Conservation (phyloP, 1,140 invertebrate genomes). For the Leptinotarsa texana region DNA sequence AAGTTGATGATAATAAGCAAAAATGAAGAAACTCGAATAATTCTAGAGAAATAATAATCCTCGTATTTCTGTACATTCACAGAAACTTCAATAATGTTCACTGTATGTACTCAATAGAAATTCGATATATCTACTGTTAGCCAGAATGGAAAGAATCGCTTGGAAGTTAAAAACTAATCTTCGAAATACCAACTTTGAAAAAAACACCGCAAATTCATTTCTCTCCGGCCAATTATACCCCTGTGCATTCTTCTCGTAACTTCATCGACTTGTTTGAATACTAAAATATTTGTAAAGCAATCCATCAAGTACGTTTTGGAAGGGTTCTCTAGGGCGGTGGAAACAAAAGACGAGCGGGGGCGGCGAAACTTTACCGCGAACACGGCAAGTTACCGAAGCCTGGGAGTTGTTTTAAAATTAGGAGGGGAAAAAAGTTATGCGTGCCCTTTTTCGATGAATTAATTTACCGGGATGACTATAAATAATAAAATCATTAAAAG, state of each 20-base stretch:
- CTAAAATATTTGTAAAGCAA: constrained; percentile 51
- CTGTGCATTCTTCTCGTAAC: constrained; percentile 40
- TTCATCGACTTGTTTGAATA: constrained; percentile 49
- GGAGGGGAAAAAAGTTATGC: constrained; percentile 4
- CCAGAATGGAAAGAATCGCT: too few relatives aligned
- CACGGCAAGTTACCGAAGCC: constrained; percentile 10
- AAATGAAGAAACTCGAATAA: too few relatives aligned
- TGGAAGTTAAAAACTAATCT: too few relatives aligned
- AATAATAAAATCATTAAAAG: constrained; percentile 9
- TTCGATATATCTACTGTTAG: too few relatives aligned
- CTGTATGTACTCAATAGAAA: too few relatives aligned
- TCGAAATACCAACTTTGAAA: constrained; percentile 33
- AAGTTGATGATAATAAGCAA: too few relatives aligned
- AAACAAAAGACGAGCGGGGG: constrained; percentile 34
- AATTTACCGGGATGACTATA: constrained; percentile 6
- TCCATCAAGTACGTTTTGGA: constrained; percentile 43
- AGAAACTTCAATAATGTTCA: too few relatives aligned
- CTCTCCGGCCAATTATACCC: constrained; percentile 47
- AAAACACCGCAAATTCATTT: constrained; percentile 39
- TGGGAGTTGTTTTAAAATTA: constrained; percentile 17
- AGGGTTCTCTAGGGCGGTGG: constrained; percentile 28
- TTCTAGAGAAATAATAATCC: too few relatives aligned
- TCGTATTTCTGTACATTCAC: too few relatives aligned
- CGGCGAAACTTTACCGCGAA: not conserved
- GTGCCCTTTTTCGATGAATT: constrained; percentile 5